phyloP scores from a whole-genome alignment of 2,888 invertebrate species.

The Hydropsyche betteni region DNA sequence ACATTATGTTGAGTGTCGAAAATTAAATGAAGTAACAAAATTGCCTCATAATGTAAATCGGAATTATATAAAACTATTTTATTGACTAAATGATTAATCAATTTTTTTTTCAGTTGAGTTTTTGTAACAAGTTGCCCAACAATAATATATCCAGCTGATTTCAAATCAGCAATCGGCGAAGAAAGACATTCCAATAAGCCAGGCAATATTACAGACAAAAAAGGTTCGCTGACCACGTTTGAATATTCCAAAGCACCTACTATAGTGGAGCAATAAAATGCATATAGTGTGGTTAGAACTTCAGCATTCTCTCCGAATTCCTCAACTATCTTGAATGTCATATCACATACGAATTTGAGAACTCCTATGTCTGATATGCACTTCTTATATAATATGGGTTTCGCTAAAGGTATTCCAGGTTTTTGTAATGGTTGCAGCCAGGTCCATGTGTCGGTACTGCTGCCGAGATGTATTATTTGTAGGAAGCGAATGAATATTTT shows the following conservation, averaged over 20 bases:
- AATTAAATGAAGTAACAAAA: constrained; percentile 73
- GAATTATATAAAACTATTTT: constrained; percentile 59
- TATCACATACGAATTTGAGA: constrained; percentile 70
- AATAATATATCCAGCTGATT: constrained; percentile 78
- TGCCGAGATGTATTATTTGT: constrained; percentile 76
- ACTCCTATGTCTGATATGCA: constrained; percentile 72
- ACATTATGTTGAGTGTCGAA: constrained; percentile 72
- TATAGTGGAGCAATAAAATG: constrained; percentile 81
- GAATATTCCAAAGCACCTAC: constrained; percentile 74
- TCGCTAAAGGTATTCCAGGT: constrained; percentile 77
- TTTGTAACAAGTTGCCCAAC: constrained; percentile 75
- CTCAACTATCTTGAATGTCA: constrained; percentile 68
- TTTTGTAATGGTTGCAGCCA: constrained; percentile 81
- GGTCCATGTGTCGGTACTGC: constrained; percentile 72
- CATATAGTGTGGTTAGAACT: constrained; percentile 75
- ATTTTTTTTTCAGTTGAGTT: constrained; percentile 68
- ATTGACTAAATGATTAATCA: constrained; percentile 70
- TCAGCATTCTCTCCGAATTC: constrained; percentile 68
- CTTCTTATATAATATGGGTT: constrained; percentile 76
- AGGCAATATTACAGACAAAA: constrained; percentile 76
- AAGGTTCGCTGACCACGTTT: constrained; percentile 67
- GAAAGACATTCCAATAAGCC: constrained; percentile 76
- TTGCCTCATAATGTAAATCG: constrained; percentile 67
- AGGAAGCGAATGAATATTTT: constrained; percentile 85
- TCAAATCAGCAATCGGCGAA: constrained; percentile 74